These are phyloP conservation scores for Parasteatoda tepidariorum DNA, from an alignment of 1,140 invertebrate genomes.

Conservation along the genomic window DNA sequence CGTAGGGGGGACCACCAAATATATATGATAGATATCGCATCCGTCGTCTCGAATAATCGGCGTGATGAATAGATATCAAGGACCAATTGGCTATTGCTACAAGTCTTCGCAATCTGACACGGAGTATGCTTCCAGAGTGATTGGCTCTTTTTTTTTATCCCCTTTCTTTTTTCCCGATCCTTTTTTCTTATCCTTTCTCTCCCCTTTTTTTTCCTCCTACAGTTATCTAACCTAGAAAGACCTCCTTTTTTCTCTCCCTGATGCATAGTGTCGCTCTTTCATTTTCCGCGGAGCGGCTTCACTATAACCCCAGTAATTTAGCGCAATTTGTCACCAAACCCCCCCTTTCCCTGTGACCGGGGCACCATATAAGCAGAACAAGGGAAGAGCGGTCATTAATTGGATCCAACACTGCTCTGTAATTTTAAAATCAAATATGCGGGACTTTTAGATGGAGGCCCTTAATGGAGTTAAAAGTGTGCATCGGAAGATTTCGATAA, in stretches of 20 bases:
- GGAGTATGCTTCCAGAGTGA: slow-evolving; percentile 59
- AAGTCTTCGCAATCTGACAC: slow-evolving; percentile 61
- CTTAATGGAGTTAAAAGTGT: slow-evolving; percentile 61
- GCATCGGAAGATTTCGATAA: slow-evolving; percentile 57
- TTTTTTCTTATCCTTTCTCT: slow-evolving; percentile 19
- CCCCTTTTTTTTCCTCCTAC: neutral
- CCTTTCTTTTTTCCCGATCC: too few relatives aligned
- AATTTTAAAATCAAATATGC: slow-evolving; percentile 62
- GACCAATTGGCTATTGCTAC: slow-evolving; percentile 58
- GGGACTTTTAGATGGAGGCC: slow-evolving; percentile 53
- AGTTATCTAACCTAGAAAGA: slow-evolving; percentile 20
- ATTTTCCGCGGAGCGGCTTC: slow-evolving; percentile 38
- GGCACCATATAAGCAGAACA: slow-evolving; percentile 46
- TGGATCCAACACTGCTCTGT: slow-evolving; percentile 55
- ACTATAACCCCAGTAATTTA: slow-evolving; percentile 61
- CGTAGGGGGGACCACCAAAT: slow-evolving; percentile 2
- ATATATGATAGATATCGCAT: slow-evolving; percentile 51
- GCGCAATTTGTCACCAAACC: slow-evolving; percentile 61
- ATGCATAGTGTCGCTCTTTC: slow-evolving; percentile 59
- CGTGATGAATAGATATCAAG: slow-evolving; percentile 61
- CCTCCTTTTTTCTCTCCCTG: slow-evolving; percentile 21
- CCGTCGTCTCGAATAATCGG: slow-evolving; percentile 60
- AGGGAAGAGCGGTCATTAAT: slow-evolving; percentile 56
- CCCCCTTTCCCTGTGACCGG: neutral
- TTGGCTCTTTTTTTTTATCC: slow-evolving; percentile 57